Conservation (phyloP, 1,140 invertebrate genomes). For the Amyelois transitella region DNA sequence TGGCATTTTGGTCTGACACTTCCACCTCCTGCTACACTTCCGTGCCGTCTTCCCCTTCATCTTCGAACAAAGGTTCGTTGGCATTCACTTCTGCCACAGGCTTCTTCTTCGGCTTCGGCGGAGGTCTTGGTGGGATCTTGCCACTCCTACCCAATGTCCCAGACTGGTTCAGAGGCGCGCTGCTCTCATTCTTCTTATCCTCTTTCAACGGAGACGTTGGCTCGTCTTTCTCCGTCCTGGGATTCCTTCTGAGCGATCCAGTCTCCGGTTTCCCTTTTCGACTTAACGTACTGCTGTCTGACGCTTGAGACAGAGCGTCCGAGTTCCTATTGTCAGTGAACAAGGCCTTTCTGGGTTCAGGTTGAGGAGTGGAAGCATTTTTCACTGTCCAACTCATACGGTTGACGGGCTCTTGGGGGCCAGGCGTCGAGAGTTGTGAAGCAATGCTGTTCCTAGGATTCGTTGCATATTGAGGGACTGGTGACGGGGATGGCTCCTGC, state of each 20-base stretch:
- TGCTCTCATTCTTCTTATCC: conserved; percentile 53
- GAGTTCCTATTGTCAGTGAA: conserved; percentile 39
- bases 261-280: conserved; percentile 65
- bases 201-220: conserved; percentile 53
- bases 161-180: conserved; percentile 48
- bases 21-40: conserved; percentile 78
- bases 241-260: conserved; percentile 55
- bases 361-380: conserved; percentile 64
- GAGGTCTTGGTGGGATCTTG: conserved; percentile 86
- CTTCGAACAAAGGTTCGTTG: conserved; percentile 83
- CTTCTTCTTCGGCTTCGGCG: conserved; percentile 88
- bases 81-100: conserved; percentile 63
- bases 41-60: conserved; percentile 90
- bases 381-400: conserved; percentile 71
- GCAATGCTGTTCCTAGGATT: conserved; percentile 54
- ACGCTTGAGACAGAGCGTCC: conserved; percentile 37
- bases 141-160: conserved; percentile 66
- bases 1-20: conserved; percentile 56
- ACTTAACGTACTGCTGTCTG: conserved; percentile 46
- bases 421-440: conserved; percentile 49
- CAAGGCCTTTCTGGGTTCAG: conserved; percentile 51
- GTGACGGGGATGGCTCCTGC: conserved; percentile 72
- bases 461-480: conserved; percentile 47
- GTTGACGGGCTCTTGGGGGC: conserved; percentile 58
- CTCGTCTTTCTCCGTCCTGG: conserved; percentile 46